Percentiles rank a stretch among this genome's conserved stretches.
These are phyloP conservation scores for Hirudo medicinalis DNA, from an alignment of 1,140 invertebrate species.

Conservation along the genomic window DNA sequence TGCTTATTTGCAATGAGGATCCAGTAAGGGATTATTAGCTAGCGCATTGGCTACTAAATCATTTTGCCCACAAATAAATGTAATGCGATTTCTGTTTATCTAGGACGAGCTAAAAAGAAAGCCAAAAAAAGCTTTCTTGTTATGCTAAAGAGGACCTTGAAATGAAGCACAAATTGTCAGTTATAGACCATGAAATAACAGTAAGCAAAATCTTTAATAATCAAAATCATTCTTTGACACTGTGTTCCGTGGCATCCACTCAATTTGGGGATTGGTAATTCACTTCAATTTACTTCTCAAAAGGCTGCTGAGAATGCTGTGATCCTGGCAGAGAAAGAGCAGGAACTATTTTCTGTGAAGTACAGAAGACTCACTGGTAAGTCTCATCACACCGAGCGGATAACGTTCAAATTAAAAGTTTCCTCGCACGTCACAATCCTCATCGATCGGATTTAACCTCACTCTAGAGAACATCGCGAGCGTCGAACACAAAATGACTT, in stretches of 20 bases:
- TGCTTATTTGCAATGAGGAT: not conserved
- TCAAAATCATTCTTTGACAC: too few species aligned
- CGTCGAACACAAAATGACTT: conserved; percentile 8
- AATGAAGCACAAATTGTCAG: conserved; percentile 5
- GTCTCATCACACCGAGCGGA: not conserved
- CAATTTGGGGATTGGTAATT: too few species aligned
- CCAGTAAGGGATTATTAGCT: not conserved
- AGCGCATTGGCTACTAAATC: not conserved
- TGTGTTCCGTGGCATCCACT: too few species aligned
- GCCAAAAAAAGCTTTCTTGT: conserved; percentile 1
- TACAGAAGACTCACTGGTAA: not conserved
- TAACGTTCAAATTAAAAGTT: not conserved
- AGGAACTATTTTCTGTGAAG: conserved; percentile 1
- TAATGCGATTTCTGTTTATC: not conserved
- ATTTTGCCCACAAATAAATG: not conserved
- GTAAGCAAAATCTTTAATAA: not conserved
- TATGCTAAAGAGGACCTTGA: conserved; percentile 6
- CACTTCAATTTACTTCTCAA: too few species aligned
- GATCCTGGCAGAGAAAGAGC: conserved; percentile 2
- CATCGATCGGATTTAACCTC: not conserved
- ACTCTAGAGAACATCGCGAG: not conserved
- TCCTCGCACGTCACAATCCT: too few species aligned
- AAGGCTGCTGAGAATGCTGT: not conserved
- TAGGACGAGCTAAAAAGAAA: conserved; percentile 12
- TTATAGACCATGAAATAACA: not conserved